Percentiles rank a stretch among this genome's conserved stretches.
These are phyloP conservation scores for Pongo pygmaeus DNA, from an alignment of 2,113 vertebrate species.

Conservation along the genomic window DNA sequence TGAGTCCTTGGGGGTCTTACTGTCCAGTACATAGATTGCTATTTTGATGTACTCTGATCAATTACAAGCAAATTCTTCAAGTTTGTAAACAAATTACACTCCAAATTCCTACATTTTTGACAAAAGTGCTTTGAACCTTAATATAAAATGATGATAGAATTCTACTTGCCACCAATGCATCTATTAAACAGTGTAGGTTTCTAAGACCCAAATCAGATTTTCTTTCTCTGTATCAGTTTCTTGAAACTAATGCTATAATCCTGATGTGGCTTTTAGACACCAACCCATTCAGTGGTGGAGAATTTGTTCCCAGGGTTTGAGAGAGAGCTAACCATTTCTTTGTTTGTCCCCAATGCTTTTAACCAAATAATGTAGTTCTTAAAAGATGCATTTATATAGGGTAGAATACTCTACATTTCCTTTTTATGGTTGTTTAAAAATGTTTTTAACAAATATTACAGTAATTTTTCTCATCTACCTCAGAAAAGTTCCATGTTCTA, in stretches of 20 bases:
- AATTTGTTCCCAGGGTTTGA: not conserved
- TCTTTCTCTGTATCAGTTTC: slow-evolving; percentile 32
- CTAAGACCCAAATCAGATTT: slow-evolving; percentile 15
- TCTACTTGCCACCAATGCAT: not conserved
- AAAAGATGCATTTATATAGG: slow-evolving; percentile 44
- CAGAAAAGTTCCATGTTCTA: slow-evolving; percentile 20
- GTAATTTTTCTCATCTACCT: slow-evolving; percentile 41
- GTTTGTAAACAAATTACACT: not conserved
- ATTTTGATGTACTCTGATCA: not conserved
- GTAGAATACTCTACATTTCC: slow-evolving; percentile 17
- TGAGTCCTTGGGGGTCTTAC: not conserved
- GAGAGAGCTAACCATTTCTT: not conserved
- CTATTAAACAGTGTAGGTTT: not conserved
- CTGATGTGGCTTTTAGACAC: slow-evolving; percentile 6
- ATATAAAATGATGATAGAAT: not conserved
- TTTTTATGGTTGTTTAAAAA: not conserved
- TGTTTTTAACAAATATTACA: not conserved
- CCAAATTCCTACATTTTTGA: not conserved
- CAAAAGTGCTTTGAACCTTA: slow-evolving; percentile 8
- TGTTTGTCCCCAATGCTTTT: slow-evolving; percentile 10
- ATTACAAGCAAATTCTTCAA: not conserved
- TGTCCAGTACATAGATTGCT: not conserved
- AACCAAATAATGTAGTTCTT: slow-evolving; percentile 32
- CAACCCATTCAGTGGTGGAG: not conserved
- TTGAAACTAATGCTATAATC: slow-evolving; percentile 5